Percentiles rank a stretch among this genome's conserved stretches.
These are phyloP conservation scores for Synanthedon vespiformis DNA, from an alignment of 2,888 invertebrate genomes.

Conservation along the genomic window DNA sequence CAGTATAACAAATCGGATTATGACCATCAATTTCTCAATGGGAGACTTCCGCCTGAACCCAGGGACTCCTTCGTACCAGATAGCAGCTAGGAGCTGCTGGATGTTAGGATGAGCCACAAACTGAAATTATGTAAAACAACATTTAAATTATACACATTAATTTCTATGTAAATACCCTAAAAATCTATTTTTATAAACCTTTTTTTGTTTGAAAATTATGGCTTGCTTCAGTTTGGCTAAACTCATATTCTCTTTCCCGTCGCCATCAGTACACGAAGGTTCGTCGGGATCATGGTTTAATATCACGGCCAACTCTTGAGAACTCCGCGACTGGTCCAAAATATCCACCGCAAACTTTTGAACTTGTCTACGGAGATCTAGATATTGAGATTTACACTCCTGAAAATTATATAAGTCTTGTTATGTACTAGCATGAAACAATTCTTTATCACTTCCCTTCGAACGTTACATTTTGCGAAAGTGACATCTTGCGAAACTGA, in stretches of 20 bases:
- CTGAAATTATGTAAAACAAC: slow-evolving; percentile 42
- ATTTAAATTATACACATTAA: not conserved
- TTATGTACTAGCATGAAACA: not conserved
- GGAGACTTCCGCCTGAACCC: slow-evolving; percentile 89
- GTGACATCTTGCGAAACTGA: too few species aligned
- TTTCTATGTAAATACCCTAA: not conserved
- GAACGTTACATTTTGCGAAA: too few species aligned
- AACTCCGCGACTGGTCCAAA: slow-evolving; percentile 90
- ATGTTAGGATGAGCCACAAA: slow-evolving; percentile 97
- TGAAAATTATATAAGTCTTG: slow-evolving; percentile 15
- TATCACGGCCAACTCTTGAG: slow-evolving; percentile 92
- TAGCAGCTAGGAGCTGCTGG: slow-evolving; percentile 89
- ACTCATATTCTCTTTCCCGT: slow-evolving; percentile 82
- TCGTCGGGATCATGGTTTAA: slow-evolving; percentile 90
- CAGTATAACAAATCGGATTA: slow-evolving; percentile 80
- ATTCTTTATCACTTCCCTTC: too few species aligned
- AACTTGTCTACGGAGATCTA: slow-evolving; percentile 84
- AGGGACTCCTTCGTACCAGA: slow-evolving; percentile 97
- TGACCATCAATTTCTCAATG: slow-evolving; percentile 78
- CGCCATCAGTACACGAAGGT: slow-evolving; percentile 79
- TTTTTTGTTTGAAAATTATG: slow-evolving; percentile 94
- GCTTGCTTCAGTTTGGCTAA: slow-evolving; percentile 89
- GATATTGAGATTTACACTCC: slow-evolving; percentile 93
- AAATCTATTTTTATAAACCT: slow-evolving; percentile 62
- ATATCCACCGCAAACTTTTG: slow-evolving; percentile 93